These are phyloP conservation scores for Palythoa grandiflora DNA, from an alignment of 92 coral and sea anemone species.

Conservation along the genomic window DNA sequence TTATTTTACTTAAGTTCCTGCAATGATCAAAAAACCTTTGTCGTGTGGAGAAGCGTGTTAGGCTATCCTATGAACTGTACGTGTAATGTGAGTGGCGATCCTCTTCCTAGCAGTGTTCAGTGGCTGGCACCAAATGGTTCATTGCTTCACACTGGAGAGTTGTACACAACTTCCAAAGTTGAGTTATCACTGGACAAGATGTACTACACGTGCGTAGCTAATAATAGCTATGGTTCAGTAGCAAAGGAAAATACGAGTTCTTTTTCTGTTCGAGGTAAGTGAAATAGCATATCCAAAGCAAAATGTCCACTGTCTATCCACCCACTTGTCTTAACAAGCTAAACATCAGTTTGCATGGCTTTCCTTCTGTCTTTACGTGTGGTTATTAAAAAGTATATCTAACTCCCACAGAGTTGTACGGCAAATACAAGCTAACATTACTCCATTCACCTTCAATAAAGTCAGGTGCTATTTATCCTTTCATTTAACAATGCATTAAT, in stretches of 20 bases:
- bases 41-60: background rate
- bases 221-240: background rate
- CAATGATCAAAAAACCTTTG: background rate
- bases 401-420: too few relatives aligned
- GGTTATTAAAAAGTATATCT: too few relatives aligned
- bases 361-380: too few relatives aligned
- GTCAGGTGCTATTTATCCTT: too few relatives aligned
- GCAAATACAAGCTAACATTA: too few relatives aligned
- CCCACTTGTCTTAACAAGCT: too few relatives aligned
- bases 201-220: background rate
- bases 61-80: constrained; percentile 15
- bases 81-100: background rate
- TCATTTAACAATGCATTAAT: too few relatives aligned
- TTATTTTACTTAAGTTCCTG: background rate
- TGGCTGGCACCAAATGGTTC: constrained; percentile 4
- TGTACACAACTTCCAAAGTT: background rate
- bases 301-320: too few relatives aligned
- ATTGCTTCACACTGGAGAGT: background rate
- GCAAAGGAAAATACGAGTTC: background rate
- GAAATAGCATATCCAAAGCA: too few relatives aligned
- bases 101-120: background rate
- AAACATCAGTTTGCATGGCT: too few relatives aligned
- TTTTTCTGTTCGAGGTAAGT: constrained; percentile 4
- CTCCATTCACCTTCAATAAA: too few relatives aligned
- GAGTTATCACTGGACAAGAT: background rate